phyloP scores from a whole-genome alignment of 2,888 invertebrate genomes.

The Labia minor region DNA sequence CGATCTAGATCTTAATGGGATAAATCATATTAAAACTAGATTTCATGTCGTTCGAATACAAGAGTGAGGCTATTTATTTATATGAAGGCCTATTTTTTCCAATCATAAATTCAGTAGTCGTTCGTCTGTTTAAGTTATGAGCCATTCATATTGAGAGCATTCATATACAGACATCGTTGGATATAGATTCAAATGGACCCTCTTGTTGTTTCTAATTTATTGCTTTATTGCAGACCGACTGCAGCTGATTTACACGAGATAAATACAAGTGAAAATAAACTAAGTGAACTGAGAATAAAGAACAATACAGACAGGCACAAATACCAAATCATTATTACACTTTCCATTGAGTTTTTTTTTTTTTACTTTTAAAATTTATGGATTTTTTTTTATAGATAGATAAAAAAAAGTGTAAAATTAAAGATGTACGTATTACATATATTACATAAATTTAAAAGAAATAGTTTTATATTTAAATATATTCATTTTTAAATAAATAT shows the following conservation, averaged over 20 bases:
- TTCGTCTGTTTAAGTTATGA: constrained; percentile 13
- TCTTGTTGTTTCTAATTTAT: constrained; percentile 7
- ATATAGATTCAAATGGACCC: not conserved
- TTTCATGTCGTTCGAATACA: not conserved
- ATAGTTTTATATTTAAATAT: too few species aligned
- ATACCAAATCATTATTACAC: too few species aligned
- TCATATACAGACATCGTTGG: not conserved
- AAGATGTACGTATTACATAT: too few species aligned
- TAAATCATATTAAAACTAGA: not conserved
- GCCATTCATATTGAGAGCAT: constrained; percentile 3
- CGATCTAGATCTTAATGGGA: not conserved
- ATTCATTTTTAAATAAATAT: too few species aligned
- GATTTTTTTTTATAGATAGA: too few species aligned
- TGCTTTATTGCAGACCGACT: not conserved
- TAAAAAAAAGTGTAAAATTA: too few species aligned
- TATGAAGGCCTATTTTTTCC: constrained; percentile 1
- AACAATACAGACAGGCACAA: not conserved
- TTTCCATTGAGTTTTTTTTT: too few species aligned
- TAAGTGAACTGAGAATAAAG: constrained; percentile 8
- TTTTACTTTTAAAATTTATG: too few species aligned
- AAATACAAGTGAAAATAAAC: constrained; percentile 7
- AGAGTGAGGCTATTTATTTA: not conserved
- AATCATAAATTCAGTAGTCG: constrained; percentile 8
- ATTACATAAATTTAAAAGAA: too few species aligned
- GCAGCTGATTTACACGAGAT: constrained; percentile 8